These are phyloP conservation scores for Drosophila littoralis DNA, from an alignment of 1,140 invertebrate species.

Conservation along the genomic window DNA sequence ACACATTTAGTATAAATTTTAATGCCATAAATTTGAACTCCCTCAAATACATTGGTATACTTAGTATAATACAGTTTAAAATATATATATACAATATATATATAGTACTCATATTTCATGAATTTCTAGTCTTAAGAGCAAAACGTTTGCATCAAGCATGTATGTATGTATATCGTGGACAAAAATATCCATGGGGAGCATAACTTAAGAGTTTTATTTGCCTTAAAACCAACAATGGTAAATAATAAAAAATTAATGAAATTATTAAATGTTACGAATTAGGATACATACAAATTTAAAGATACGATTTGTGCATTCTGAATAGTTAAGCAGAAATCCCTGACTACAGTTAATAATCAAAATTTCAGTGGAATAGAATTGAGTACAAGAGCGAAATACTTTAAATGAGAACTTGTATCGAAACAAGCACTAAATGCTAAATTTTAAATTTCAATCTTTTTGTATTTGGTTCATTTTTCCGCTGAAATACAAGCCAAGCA, in stretches of 20 bases:
- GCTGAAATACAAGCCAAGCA: constrained; percentile 2
- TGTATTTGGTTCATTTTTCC: constrained; percentile 7
- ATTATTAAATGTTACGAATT: constrained; percentile 25
- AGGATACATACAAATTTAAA: constrained; percentile 6
- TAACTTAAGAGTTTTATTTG: constrained; percentile 54
- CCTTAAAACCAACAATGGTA: constrained; percentile 46
- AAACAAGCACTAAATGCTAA: constrained; percentile 1
- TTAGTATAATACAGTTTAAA: constrained; percentile 27
- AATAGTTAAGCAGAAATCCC: constrained; percentile 11
- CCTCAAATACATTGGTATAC: constrained; percentile 25
- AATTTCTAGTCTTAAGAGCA: constrained; percentile 54
- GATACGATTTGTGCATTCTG: constrained; percentile 8
- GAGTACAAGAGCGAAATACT: constrained; percentile 26
- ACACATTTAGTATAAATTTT: constrained; percentile 48
- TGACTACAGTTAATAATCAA: constrained; percentile 2
- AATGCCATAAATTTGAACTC: constrained; percentile 23
- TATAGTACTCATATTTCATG: constrained; percentile 52
- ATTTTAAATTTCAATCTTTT: not conserved
- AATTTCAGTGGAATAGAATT: constrained; percentile 11
- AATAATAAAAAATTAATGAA: constrained; percentile 19
- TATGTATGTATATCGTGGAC: constrained; percentile 2
- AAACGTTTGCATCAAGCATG: constrained; percentile 26
- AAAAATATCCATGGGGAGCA: constrained; percentile 17
- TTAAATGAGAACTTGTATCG: constrained; percentile 4
- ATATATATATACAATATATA: constrained; percentile 22